Evolutionary conservation across 2,113 vertebrate species (phyloP).

Genomic region (Conger conger): DNA sequence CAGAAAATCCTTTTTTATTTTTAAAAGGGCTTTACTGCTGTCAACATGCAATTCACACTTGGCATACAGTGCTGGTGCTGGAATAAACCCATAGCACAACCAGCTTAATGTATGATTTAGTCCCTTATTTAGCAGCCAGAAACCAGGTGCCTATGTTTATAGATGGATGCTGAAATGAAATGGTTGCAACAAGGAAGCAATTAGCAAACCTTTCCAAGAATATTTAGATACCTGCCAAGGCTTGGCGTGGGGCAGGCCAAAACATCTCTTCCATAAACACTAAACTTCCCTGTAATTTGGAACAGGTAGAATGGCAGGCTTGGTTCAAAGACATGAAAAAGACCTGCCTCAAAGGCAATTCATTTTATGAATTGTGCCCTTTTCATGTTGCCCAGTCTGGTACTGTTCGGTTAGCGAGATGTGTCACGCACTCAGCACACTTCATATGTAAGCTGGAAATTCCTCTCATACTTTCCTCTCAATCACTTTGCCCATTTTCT

Average conservation of each 20-base stretch:
- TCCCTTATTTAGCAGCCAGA: not conserved
- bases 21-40: not conserved
- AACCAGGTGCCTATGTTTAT: not conserved
- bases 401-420: not conserved
- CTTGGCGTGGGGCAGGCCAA: constrained; percentile 1
- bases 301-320: not conserved
- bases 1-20: not conserved
- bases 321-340: not conserved
- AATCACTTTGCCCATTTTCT: too few species aligned
- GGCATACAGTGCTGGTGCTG: not conserved
- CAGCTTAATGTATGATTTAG: not conserved
- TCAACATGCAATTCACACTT: not conserved
- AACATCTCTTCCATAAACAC: not conserved
- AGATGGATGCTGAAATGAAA: not conserved
- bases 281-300: not conserved
- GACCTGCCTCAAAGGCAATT: not conserved
- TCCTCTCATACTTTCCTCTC: not conserved
- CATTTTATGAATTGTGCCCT: not conserved
- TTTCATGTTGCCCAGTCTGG: not conserved
- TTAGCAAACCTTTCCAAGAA: not conserved
- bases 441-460: constrained; percentile 14
- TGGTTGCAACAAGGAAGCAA: not conserved
- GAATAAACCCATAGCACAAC: not conserved
- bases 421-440: not conserved
- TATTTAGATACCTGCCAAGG: constrained; percentile 3